Evolutionary conservation across 2,113 vertebrate genomes (phyloP).

Genomic region (Lynx canadensis): DNA sequence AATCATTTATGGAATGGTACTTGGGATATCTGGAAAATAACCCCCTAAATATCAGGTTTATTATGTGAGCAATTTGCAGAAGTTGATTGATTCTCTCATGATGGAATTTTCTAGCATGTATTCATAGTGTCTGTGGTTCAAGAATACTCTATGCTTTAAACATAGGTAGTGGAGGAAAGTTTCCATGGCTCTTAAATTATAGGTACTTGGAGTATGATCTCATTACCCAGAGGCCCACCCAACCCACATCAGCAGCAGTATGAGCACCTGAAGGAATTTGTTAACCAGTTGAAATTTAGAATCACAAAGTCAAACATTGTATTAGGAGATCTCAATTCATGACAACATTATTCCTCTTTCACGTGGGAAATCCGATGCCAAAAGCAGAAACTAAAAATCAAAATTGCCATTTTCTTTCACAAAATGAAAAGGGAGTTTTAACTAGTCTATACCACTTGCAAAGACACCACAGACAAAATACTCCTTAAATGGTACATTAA

Average conservation of each 20-base stretch:
- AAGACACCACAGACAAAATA: not conserved
- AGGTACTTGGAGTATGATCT: not conserved
- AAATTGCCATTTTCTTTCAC: not conserved
- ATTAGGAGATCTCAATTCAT: not conserved
- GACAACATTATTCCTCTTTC: not conserved
- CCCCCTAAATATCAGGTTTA: not conserved
- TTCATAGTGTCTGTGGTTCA: not conserved
- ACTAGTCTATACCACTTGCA: not conserved
- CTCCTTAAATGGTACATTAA: not conserved
- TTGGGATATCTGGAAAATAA: not conserved
- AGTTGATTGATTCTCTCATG: too few relatives aligned
- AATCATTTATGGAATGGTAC: not conserved
- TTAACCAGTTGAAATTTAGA: not conserved
- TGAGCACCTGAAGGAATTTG: not conserved
- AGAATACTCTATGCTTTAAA: not conserved
- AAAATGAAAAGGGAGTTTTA: not conserved
- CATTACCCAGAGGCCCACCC: not conserved
- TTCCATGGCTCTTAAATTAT: not conserved
- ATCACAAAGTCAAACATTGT: not conserved
- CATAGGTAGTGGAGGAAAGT: not conserved
- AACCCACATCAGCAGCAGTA: not conserved
- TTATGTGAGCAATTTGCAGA: not conserved
- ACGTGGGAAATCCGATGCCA: not conserved
- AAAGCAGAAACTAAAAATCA: not conserved
- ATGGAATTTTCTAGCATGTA: not conserved